Base-by-base conservation (phyloP, 1,140 invertebrate genomes). In the Sycobia sp. region DNA sequence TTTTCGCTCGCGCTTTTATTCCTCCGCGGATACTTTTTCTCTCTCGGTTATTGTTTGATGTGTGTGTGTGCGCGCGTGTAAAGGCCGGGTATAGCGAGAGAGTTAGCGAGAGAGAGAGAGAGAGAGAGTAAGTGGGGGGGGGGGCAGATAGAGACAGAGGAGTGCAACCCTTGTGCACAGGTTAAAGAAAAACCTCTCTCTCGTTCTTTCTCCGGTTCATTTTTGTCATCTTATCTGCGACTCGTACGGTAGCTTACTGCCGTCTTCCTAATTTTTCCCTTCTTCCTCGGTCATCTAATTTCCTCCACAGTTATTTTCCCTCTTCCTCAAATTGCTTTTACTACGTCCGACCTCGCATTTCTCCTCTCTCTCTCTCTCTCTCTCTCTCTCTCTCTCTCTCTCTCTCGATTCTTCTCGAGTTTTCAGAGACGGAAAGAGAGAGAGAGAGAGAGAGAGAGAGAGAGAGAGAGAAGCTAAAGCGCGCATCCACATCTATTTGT, bases 271-370 rank as follows among this genome's bases (percentile, higher is more conserved):
- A 39, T 60, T 41, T 60, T 41, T 60, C 7, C 47, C 16, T 39
- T 29, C 20, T 11, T 18, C 27, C 9, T 18, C 7, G 32, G 16
- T 41, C 57, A 38, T 36, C 44, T 58, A 23, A 22, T 47, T 47
- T 38, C 41, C 54, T 14, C 14, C 7, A 4, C 27, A n/a, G 23
- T 34, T 50, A 4, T 34, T 50, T 47, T 47, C 22, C 27, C 10
- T 46, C 55, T 47, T 34, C 11, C 32, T 46, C 20, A 14, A 47
- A 58, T 49, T 58, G 16, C 29, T 58, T 56, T 57, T 46, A 46
- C 29, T 34, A 43, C 29, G 27, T n/a, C 22, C 10, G 41, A 8
- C 25, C 55, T 36, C 43, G 44, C 36, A 20, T 36, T 47, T 58
- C 29, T 47, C 39, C 14, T 16, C 13, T 20, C 25, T 54, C 38